Percentiles rank a stretch among this genome's conserved stretches.
Conservation (phyloP, 2,113 vertebrate genomes). For the Azemiops feae region DNA sequence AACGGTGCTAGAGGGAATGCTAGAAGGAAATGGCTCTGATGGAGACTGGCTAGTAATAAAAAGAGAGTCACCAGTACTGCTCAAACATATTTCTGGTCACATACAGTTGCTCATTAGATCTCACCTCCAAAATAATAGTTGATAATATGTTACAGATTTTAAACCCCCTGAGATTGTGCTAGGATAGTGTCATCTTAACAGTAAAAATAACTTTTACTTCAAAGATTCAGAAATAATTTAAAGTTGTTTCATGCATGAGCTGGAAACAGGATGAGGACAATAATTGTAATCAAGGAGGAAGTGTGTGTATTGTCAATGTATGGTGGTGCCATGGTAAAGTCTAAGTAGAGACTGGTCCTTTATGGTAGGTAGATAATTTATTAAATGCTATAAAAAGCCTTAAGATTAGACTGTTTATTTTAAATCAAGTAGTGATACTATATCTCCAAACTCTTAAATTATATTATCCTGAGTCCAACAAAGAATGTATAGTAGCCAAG, state of each 20-base stretch:
- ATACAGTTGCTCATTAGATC: neutral
- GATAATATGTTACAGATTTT: neutral
- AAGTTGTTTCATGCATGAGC: neutral
- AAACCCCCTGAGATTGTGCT: neutral
- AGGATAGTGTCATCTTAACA: neutral
- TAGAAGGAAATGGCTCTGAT: neutral
- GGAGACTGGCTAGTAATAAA: neutral
- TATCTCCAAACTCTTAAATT: neutral
- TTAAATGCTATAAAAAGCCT: neutral
- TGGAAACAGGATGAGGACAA: neutral
- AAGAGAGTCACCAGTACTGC: neutral
- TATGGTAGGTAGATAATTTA: neutral
- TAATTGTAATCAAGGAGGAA: neutral
- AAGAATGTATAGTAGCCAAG: neutral
- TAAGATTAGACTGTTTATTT: neutral
- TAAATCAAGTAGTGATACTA: neutral
- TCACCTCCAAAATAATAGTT: neutral
- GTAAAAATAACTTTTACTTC: neutral
- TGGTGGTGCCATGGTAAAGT: neutral
- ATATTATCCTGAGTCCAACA: neutral
- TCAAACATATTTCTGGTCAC: neutral
- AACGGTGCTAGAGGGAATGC: neutral
- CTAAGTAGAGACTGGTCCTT: neutral
- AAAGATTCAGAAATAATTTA: neutral
- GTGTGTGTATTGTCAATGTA: neutral